Base-by-base conservation (phyloP, 2,113 vertebrate genomes). In the Nyctereutes procyonoides region DNA sequence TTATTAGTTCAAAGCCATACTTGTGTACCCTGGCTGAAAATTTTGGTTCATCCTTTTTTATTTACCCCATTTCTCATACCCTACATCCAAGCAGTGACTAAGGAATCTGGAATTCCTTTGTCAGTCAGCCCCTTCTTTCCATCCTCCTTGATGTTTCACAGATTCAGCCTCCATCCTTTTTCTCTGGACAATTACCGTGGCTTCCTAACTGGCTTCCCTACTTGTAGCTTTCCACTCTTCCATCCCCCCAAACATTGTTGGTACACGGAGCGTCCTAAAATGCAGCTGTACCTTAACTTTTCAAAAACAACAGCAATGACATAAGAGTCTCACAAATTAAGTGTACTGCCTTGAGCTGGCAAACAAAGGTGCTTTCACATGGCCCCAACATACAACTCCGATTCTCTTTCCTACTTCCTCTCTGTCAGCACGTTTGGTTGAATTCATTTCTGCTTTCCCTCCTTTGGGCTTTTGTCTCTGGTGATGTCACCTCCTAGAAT, bases 371-470 rank as follows among this genome's bases (percentile, higher is more conserved):
- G 77, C 38, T 88, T n/a, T 67, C 63, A 2, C 16, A 9, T 51
- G 69, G 32, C 51, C 51, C 73, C 62, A 30, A 3, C 43, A 26
- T 62, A 74, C 2, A 89, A 79, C 62, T 35, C 67, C 30, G 24
- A 43, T 77, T 83, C 82, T 91, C n/a, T 89, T 89, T 86, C 81
- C 63, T 96, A 65, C 83, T 96, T 98, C 96, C 91, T 88, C 55
- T 67, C 60, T 51, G 22, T 65, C 38, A 95, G 82, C 86, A 89
- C 38, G 14, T 91, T 95, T 95, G 24, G 28, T 67, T 92, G 58
- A 60, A 56, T 95, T 96, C 86, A 89, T 93, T 96, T 97, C 83
- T 97, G 74, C 92, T 96, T 96, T 95, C 65, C 82, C 69, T 97
- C 26, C 76, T 92, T 43, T 95, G 88, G 60, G 79, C 55, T 77